Conservation (phyloP, 2,797 vertebrate genomes). For the Erethizon dorsatum region DNA sequence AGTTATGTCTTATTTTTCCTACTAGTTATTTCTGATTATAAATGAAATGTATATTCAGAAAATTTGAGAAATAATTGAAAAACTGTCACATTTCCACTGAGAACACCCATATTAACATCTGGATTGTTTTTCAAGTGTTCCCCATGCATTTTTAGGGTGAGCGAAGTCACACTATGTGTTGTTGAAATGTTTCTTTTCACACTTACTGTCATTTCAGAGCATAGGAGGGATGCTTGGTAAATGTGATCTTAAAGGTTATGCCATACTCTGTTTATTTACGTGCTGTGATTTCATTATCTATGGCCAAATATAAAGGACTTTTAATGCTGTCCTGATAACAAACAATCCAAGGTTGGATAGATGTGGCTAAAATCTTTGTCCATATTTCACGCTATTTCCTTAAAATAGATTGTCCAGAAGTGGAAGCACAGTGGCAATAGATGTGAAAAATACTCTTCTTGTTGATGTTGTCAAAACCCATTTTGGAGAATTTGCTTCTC, state of each 20-base stretch:
- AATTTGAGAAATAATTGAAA: background rate
- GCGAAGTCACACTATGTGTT: background rate
- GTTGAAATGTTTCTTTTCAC: background rate
- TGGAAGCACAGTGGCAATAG: background rate
- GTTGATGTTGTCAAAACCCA: background rate
- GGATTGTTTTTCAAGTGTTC: background rate
- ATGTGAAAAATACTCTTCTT: background rate
- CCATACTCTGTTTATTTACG: background rate
- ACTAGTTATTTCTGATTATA: constrained; percentile 26
- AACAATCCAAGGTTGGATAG: background rate
- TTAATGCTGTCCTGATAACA: background rate
- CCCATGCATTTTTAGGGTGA: background rate
- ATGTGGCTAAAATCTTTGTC: background rate
- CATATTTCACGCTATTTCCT: background rate
- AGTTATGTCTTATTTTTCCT: background rate
- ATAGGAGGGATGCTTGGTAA: too few relatives aligned
- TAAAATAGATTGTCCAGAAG: background rate
- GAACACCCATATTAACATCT: background rate
- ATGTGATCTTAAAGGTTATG: background rate
- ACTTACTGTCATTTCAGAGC: background rate
- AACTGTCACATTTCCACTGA: background rate
- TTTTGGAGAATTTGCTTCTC: background rate
- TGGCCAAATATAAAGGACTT: background rate
- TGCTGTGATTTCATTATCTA: background rate
- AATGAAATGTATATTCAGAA: background rate